phyloP scores from a whole-genome alignment of 2,113 vertebrate genomes.

The Phyllostomus discolor region DNA sequence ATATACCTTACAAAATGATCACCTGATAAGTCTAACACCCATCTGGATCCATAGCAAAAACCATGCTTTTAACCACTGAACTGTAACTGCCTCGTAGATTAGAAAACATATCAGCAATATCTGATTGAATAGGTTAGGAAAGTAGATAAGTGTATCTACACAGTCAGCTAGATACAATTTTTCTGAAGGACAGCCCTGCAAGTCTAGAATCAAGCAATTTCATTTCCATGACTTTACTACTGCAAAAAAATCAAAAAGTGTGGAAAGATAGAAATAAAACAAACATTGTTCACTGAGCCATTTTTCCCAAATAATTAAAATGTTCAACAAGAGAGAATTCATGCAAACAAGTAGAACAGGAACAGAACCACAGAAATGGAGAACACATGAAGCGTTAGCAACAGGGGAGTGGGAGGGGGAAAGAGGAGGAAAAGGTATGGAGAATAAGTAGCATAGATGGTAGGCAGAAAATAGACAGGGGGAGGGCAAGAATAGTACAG shows the following conservation, averaged over 20 bases:
- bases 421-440: too few species aligned
- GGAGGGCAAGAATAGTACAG: too few species aligned
- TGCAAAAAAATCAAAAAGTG: neutral
- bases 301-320: neutral
- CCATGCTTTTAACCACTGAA: neutral
- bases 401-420: too few species aligned
- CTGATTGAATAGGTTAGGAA: neutral
- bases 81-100: neutral
- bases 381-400: too few species aligned
- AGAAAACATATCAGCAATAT: neutral
- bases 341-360: neutral
- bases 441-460: too few species aligned
- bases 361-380: too few species aligned
- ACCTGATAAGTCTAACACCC: neutral
- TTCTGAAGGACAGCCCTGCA: neutral
- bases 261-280: neutral
- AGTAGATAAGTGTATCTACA: neutral
- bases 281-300: neutral
- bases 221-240: neutral
- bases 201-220: neutral
- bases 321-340: neutral
- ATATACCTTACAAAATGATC: too few species aligned
- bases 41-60: neutral
- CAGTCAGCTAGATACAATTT: neutral
- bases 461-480: too few species aligned